Percentiles rank a stretch among this genome's conserved stretches.
Conservation (phyloP, 2,888 invertebrate species). For the Mycalesis mineus region DNA sequence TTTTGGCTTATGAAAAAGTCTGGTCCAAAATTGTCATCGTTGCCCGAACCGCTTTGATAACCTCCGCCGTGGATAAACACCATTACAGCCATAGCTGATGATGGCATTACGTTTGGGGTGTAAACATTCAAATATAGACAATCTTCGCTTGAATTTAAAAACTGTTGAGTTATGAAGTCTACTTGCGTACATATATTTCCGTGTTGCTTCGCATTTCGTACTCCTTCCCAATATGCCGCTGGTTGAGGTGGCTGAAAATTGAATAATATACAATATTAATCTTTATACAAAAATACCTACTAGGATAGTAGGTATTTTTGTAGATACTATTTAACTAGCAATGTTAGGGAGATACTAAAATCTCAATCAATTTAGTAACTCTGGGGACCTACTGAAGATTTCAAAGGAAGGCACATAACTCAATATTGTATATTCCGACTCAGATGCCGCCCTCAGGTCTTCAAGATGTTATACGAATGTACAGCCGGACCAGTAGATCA, state of each 20-base stretch:
- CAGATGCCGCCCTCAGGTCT: too few species aligned
- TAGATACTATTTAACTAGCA: too few species aligned
- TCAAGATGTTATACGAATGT: too few species aligned
- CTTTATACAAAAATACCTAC: too few species aligned
- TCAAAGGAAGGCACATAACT: too few species aligned
- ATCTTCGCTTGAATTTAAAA: slow-evolving; percentile 43
- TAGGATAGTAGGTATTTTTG: too few species aligned
- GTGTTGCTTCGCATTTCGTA: slow-evolving; percentile 44
- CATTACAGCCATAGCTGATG: slow-evolving; percentile 42
- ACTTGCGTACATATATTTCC: slow-evolving; percentile 44
- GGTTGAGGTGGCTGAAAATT: slow-evolving; percentile 44
- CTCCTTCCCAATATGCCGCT: slow-evolving; percentile 46
- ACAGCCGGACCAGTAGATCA: too few species aligned
- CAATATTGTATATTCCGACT: too few species aligned
- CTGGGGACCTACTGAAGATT: too few species aligned
- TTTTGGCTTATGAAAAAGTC: slow-evolving; percentile 54
- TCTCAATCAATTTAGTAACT: too few species aligned
- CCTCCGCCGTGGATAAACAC: slow-evolving; percentile 55
- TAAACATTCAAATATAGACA: slow-evolving; percentile 58
- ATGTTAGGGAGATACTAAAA: too few species aligned
- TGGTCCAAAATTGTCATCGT: slow-evolving; percentile 55
- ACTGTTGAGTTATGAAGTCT: slow-evolving; percentile 35
- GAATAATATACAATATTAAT: slow-evolving; percentile 16
- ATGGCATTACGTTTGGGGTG: slow-evolving; percentile 39
- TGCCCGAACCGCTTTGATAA: slow-evolving; percentile 49